Conservation (phyloP, 1,140 invertebrate species). For the Hormaphis cornu region DNA sequence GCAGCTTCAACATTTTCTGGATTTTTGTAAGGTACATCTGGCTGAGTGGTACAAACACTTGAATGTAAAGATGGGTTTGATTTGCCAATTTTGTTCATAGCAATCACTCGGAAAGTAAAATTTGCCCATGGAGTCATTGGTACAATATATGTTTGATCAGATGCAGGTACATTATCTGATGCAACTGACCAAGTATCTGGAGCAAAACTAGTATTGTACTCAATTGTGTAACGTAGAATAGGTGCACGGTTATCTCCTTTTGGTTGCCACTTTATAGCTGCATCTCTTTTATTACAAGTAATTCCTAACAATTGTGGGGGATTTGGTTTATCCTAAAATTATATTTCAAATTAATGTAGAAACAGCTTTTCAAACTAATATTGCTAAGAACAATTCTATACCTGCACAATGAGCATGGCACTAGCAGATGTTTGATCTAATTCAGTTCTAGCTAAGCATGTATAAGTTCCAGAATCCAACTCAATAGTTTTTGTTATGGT, state of each 20-base stretch:
- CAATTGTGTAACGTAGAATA: conserved; percentile 82
- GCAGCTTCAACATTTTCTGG: conserved; percentile 87
- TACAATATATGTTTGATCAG: conserved; percentile 61
- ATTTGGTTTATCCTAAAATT: conserved; percentile 75
- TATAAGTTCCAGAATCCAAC: conserved; percentile 88
- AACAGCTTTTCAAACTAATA: background rate
- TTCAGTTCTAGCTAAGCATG: conserved; percentile 85
- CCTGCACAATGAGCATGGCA: conserved; percentile 83
- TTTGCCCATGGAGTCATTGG: conserved; percentile 85
- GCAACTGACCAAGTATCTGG: conserved; percentile 82
- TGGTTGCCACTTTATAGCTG: conserved; percentile 71
- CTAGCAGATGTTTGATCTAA: conserved; percentile 73
- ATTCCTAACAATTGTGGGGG: conserved; percentile 61
- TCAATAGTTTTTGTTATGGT: conserved; percentile 89
- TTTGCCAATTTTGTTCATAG: conserved; percentile 84
- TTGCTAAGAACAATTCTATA: conserved; percentile 45
- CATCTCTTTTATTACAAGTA: conserved; percentile 58
- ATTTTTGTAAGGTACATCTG: conserved; percentile 86
- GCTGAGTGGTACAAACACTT: conserved; percentile 71
- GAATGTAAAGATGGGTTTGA: conserved; percentile 76
- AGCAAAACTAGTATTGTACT: conserved; percentile 90
- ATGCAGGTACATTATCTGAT: conserved; percentile 64
- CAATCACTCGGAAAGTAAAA: conserved; percentile 91
- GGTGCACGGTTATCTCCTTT: conserved; percentile 90
- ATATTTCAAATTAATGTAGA: conserved; percentile 38